A percentile compares a stretch with the other conserved stretches of the same genome.
phyloP scores from a whole-genome alignment of 37 sponge, comb jelly and placozoan species.

The Haliclona indistincta region DNA sequence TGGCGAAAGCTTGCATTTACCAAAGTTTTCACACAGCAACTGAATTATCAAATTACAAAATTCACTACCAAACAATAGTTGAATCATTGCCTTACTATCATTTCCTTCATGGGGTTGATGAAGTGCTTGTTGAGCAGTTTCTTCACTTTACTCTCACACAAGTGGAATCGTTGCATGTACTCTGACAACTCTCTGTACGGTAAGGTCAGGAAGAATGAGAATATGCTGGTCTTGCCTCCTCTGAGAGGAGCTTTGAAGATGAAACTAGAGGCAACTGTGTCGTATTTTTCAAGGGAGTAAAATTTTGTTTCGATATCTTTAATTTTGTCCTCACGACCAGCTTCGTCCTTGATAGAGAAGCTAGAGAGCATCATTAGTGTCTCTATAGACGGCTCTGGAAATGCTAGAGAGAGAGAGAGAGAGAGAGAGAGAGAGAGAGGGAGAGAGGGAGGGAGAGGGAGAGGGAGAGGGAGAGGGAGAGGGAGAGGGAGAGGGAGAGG shows the following conservation, averaged over 20 bases:
- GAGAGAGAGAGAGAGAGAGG: background rate
- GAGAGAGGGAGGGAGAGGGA: background rate
- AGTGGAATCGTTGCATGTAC: slow-evolving; percentile 42
- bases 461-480: background rate
- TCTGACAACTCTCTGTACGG: slow-evolving; percentile 58
- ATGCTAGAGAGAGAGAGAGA: background rate
- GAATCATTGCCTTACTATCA: slow-evolving; percentile 9
- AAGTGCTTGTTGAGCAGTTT: slow-evolving; percentile 32
- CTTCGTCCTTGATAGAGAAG: slow-evolving; percentile 69
- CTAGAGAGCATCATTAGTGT: slow-evolving; percentile 15
- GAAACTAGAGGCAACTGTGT: slow-evolving; percentile 35
- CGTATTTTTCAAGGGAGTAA: slow-evolving; percentile 39
- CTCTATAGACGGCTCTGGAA: background rate
- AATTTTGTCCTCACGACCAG: slow-evolving; percentile 39
- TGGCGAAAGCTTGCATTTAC: too few relatives aligned
- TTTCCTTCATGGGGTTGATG: slow-evolving; percentile 16
- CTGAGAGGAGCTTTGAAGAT: slow-evolving; percentile 27
- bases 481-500: background rate
- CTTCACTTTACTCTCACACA: slow-evolving; percentile 52
- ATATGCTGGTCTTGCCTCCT: slow-evolving; percentile 44
- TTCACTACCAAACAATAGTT: too few relatives aligned
- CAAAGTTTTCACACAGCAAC: too few relatives aligned
- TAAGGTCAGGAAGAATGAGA: slow-evolving; percentile 67
- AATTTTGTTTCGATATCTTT: slow-evolving; percentile 66
- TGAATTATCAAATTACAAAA: too few relatives aligned